Evolutionary conservation across 2,888 invertebrate genomes (phyloP), one percentile per base, ranked within the genome.

Genomic region (Aproaerema taeniolella): DNA sequence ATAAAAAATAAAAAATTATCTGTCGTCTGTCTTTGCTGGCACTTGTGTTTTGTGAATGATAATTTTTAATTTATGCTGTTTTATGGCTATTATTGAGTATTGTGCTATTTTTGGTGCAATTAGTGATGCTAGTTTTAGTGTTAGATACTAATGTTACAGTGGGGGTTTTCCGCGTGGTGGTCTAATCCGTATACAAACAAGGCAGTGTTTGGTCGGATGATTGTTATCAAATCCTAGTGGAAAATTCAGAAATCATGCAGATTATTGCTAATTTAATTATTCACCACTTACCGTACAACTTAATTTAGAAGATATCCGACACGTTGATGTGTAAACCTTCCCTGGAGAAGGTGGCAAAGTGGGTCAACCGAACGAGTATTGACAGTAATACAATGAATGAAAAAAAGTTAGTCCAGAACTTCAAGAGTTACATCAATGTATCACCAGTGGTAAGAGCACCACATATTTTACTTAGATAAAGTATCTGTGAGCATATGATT

Each of bases 371-470:
- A 64, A 61, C 58, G 63, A 55, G 61, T 65, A 55, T 62, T 63
- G 59, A 63, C 60, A n/a, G n/a, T n/a, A n/a, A n/a, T 67, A 87
- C 71, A 76, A 88, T 88, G 88, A 86, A 86, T 67, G 88, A 88
- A 56, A 86, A 83, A 71, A 86, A 83, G 66, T 58, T 86, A 48
- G 79, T 79, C 43, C 81, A 85, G 54, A 88, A 87, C 67, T 89
- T 89, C 67, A 88, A 81, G 68, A 88, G 88, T 63, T 89, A 89
- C 72, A 80, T 89, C 59, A 81, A 81, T 58, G 79, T 78, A 52
- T 70, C 79, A 45, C 67, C 78, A 41, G 59, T 72, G 75, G 85
- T 85, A 64, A 73, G 43, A 48, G 45, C 38, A 26, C 30, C 37
- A 49, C 45, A 50, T 48, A 42, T 48, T 24, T 41, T 24, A 38